Evolutionary conservation across 2,113 vertebrate genomes (phyloP), one percentile per base, ranked within the genome.

Genomic region (Aleadryas rufinucha): DNA sequence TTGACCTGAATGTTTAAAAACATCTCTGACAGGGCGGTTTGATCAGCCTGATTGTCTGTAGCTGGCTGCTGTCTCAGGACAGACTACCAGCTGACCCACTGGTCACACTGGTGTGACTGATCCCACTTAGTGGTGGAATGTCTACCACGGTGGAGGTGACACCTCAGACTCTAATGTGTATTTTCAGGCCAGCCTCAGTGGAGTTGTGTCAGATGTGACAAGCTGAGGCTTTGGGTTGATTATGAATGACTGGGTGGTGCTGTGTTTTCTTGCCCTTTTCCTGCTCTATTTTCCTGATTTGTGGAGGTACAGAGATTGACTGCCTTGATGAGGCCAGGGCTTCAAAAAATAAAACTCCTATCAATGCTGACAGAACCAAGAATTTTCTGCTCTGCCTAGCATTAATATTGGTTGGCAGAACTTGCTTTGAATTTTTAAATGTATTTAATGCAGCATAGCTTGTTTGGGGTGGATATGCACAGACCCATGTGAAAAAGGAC

Each of bases 401-500:
- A n/a, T 66, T 53, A 74, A 77, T 63, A 54, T 45, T 91, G 64
- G 15, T 75, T 27, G 26, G 22, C 80, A 93, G 93, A 95, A 65
- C 26, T 81, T 87, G 26, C 82, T 94, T 95, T 87, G 72, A 65
- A 85, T 89, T 94, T 79, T 94, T 47, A 56, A 95, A 52, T 79
- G 28, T 89, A 89, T 89, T 95, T 75, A 93, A 69, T 94, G 54
- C 24, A 80, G 50, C 52, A 4, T 79, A 87, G 50, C 61, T 86
- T 47, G 1, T 91, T 71, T 68, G 35, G 26, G 39, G 21, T 74
- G 45, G 54, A n/a, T 11, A 59, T 64, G 72, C 39, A 59, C 76
- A 49, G 89, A 42, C 72, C 45, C 88, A 23, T 16, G 24, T 69
- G 69, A 88, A 66, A 59, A 65, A 77, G 69, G 91, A 94, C 37